phyloP scores from a whole-genome alignment of 2,797 vertebrate genomes.

The Lutjanus campechanus region DNA sequence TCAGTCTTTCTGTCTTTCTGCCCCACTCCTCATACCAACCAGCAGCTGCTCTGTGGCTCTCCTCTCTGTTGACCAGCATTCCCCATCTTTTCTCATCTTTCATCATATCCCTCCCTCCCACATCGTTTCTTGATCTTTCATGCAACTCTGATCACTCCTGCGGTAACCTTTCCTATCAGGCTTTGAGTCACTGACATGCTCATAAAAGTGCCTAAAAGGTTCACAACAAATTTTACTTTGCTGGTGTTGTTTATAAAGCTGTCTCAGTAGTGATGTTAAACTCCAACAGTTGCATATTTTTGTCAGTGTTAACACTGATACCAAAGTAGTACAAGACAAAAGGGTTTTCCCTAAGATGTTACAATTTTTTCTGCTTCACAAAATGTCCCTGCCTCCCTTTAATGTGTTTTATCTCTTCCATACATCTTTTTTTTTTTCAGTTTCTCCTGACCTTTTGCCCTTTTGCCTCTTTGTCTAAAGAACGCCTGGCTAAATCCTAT shows the following conservation, averaged over 20 bases:
- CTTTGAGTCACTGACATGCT: neutral
- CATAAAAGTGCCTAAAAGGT: neutral
- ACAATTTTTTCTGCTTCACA: neutral
- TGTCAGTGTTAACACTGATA: neutral
- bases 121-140: conserved; percentile 22
- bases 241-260: neutral
- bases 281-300: neutral
- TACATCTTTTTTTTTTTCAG: conserved; percentile 25
- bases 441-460: conserved; percentile 42
- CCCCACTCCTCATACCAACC: conserved; percentile 46
- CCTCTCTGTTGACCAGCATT: conserved; percentile 25
- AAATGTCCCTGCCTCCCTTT: neutral
- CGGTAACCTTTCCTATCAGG: neutral
- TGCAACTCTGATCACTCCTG: conserved; percentile 7
- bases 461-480: conserved; percentile 38
- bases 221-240: neutral
- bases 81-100: conserved; percentile 38
- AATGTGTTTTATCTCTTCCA: conserved; percentile 32
- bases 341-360: neutral
- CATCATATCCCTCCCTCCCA: conserved; percentile 4
- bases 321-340: neutral
- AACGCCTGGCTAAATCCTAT: conserved; percentile 37
- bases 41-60: conserved; percentile 55
- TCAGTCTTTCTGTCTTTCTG: conserved; percentile 46
- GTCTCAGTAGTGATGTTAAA: neutral